Evolutionary conservation across 30 jellyfish, hydroid and myxozoan species (phyloP).

Genomic region (Cassiopea xamachana): DNA sequence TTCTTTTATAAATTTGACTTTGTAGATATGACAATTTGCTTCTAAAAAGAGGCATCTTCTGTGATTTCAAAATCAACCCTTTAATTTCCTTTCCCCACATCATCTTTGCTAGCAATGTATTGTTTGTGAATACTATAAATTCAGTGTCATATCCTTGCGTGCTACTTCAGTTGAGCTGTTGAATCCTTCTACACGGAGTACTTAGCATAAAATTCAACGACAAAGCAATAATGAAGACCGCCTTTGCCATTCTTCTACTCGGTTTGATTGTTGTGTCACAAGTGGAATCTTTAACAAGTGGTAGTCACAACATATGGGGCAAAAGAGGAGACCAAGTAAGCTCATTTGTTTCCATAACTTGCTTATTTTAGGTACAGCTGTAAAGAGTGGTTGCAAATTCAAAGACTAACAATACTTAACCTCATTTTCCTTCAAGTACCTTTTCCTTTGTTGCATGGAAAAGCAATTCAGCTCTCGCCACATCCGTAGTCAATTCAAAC

Average conservation of each 20-base stretch:
- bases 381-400: no score
- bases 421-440: no score
- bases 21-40: background rate
- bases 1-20: background rate
- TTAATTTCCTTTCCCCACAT: background rate
- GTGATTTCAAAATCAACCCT: background rate
- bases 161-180: background rate
- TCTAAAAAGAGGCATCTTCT: background rate
- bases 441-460: no score
- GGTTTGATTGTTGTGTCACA: constrained; percentile 15
- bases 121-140: constrained; percentile 1
- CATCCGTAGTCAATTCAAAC: no score
- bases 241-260: background rate
- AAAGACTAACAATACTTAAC: no score
- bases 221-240: background rate
- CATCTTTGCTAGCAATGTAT: background rate
- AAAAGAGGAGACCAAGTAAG: background rate
- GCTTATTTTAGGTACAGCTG: no score
- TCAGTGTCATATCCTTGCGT: background rate
- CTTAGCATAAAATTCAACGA: background rate
- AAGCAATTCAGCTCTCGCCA: no score
- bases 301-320: constrained; percentile 4
- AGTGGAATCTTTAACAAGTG: constrained; percentile 10
- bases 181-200: background rate
- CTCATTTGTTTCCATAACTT: background rate